Evolutionary conservation across 2,113 vertebrate genomes (phyloP).

Genomic region (Falco punctatus): DNA sequence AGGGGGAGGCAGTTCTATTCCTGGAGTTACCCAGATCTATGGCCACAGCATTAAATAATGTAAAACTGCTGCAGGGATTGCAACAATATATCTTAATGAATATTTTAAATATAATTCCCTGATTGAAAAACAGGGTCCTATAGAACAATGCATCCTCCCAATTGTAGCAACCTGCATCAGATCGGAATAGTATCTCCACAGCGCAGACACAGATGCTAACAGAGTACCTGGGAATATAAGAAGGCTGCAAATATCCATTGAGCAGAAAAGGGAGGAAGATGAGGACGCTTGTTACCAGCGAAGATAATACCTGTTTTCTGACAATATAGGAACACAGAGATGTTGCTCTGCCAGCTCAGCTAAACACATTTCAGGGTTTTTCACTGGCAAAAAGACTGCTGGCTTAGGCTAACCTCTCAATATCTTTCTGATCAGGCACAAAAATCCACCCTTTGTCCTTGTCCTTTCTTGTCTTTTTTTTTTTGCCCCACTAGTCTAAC

Average conservation of each 20-base stretch:
- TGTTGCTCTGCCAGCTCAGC: neutral
- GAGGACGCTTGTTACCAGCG: neutral
- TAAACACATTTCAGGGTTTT: neutral
- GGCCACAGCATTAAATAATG: neutral
- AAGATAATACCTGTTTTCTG: neutral
- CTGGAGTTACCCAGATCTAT: slow-evolving; percentile 8
- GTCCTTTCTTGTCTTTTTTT: neutral
- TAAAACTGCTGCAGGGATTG: neutral
- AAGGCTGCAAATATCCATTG: neutral
- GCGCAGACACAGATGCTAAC: neutral
- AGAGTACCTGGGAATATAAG: neutral
- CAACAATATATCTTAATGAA: neutral
- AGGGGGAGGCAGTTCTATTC: slow-evolving; percentile 28
- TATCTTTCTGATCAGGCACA: neutral
- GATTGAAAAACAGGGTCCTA: neutral
- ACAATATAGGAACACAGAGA: neutral
- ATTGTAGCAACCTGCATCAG: neutral
- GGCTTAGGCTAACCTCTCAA: neutral
- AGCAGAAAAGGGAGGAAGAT: neutral
- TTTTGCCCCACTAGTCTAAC: neutral
- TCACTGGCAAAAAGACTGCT: neutral
- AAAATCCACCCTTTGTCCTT: neutral
- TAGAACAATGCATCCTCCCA: neutral
- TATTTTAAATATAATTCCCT: neutral
- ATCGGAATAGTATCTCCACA: neutral